Evolutionary conservation across 2,113 vertebrate genomes (phyloP).

Genomic region (Spea multiplicata): DNA sequence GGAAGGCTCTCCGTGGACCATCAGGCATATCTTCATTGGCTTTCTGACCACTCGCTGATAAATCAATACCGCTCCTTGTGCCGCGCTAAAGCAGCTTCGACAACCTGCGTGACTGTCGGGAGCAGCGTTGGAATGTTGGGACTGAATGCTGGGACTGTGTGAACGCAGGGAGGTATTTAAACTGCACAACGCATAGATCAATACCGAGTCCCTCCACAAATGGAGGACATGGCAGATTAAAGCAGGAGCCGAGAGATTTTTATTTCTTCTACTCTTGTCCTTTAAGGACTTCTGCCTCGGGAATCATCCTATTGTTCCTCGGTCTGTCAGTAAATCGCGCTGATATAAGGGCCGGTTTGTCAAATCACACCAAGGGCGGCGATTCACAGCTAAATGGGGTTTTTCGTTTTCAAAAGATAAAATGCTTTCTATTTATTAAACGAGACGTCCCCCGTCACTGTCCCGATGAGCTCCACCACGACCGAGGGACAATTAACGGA

Average conservation of each 20-base stretch:
- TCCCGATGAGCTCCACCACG: neutral
- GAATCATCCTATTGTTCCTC: neutral
- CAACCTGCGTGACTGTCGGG: constrained; percentile 64
- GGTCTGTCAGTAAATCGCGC: constrained; percentile 7
- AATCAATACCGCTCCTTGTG: constrained; percentile 78
- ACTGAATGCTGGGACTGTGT: too few species aligned
- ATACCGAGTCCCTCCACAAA: too few species aligned
- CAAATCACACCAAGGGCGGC: neutral
- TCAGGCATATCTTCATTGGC: constrained; percentile 67
- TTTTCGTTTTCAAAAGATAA: neutral
- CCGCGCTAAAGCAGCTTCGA: constrained; percentile 78
- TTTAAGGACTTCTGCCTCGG: neutral
- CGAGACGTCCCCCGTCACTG: neutral
- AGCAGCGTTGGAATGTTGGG: constrained; percentile 53
- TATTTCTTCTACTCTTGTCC: too few species aligned
- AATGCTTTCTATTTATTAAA: constrained; percentile 4
- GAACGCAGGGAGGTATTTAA: too few species aligned
- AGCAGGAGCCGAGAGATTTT: too few species aligned
- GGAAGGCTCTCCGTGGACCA: constrained; percentile 66
- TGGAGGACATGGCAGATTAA: too few species aligned
- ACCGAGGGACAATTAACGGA: neutral
- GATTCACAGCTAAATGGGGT: neutral
- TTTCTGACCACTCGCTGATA: constrained; percentile 68
- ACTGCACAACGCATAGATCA: too few species aligned
- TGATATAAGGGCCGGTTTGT: neutral